Conservation (phyloP, 2,113 vertebrate species). For the Microtus ochrogaster region DNA sequence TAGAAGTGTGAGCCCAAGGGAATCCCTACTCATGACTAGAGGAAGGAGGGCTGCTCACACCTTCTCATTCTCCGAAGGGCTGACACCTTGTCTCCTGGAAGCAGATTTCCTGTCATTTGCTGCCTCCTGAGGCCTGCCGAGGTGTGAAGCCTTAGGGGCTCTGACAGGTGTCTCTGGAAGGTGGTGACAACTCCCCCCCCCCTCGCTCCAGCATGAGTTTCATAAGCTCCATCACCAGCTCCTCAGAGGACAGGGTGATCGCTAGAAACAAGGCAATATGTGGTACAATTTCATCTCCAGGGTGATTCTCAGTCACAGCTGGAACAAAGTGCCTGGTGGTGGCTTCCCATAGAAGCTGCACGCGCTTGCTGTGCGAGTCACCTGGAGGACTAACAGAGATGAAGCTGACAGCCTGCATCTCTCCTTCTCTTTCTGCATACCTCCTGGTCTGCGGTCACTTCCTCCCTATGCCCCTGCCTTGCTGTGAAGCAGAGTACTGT, state of each 20-base stretch:
- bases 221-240: background rate
- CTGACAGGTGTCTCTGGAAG: background rate
- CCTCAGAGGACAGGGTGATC: background rate
- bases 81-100: accelerated
- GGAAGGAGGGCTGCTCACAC: background rate
- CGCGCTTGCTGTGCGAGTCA: accelerated
- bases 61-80: background rate
- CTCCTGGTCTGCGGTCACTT: accelerated
- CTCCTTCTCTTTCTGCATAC: accelerated
- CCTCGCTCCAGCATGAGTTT: background rate
- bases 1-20: no score
- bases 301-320: background rate
- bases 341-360: background rate
- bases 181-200: background rate
- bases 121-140: accelerated
- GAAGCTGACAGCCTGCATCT: background rate
- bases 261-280: background rate
- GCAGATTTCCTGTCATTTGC: accelerated
- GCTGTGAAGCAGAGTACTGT: accelerated
- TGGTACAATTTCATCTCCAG: background rate
- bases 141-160: background rate
- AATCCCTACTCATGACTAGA: background rate
- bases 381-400: no score
- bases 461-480: no score
- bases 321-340: background rate